Evolutionary conservation across 2,113 vertebrate species (phyloP).

Genomic region (Paratilapia polleni): DNA sequence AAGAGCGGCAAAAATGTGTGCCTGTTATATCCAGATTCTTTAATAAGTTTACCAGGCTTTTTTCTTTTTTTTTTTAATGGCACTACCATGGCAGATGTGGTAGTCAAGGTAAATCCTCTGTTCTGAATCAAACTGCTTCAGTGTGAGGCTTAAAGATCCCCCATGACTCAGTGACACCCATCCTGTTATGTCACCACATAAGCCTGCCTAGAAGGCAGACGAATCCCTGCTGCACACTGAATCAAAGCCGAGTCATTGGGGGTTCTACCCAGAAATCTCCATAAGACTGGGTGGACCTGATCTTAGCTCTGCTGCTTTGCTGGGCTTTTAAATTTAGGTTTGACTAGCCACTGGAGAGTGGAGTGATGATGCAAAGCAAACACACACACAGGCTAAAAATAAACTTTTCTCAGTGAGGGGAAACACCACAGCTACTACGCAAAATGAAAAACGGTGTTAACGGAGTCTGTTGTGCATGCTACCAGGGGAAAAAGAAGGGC

Average conservation of each 20-base stretch:
- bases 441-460: background rate
- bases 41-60: background rate
- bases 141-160: background rate
- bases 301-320: background rate
- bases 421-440: background rate
- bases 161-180: background rate
- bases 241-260: background rate
- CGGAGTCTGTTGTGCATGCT: background rate
- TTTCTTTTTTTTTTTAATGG: background rate
- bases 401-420: background rate
- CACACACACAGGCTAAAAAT: background rate
- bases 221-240: background rate
- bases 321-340: background rate
- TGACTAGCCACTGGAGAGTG: background rate
- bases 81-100: background rate
- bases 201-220: conserved; percentile 2
- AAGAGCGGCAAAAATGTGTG: background rate
- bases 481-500: background rate
- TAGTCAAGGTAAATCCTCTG: background rate
- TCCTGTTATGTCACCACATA: background rate
- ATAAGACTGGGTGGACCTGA: background rate
- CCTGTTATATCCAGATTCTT: background rate
- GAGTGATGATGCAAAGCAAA: background rate
- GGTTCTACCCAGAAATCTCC: background rate
- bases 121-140: background rate